Percentiles rank a stretch among this genome's conserved stretches.
These are phyloP conservation scores for Aphelenchoides besseyi DNA, from an alignment of 1,140 invertebrate species.

Conservation along the genomic window DNA sequence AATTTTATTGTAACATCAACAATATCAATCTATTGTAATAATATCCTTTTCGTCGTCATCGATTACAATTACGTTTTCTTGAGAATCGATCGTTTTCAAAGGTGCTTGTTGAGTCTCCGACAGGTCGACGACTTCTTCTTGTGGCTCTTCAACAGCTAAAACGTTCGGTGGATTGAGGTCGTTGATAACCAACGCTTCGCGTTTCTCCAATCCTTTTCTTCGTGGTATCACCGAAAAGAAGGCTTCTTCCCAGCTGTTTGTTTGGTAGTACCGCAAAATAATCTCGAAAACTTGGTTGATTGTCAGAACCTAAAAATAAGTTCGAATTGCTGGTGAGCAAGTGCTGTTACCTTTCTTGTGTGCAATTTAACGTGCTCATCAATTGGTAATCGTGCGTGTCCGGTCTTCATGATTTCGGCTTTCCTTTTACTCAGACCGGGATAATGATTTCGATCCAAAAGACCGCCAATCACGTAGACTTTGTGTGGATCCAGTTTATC, in stretches of 20 bases:
- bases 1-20: background rate
- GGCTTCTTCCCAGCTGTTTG: conserved; percentile 78
- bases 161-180: background rate
- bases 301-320: conserved; percentile 71
- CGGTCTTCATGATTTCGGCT: conserved; percentile 73
- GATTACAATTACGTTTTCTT: background rate
- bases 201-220: conserved; percentile 63
- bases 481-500: conserved; percentile 74
- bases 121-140: background rate
- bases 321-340: background rate
- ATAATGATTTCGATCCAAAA: conserved; percentile 87
- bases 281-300: conserved; percentile 97
- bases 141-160: background rate
- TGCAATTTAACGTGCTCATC: conserved; percentile 86
- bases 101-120: background rate
- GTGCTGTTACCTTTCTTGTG: conserved; percentile 73
- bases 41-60: background rate
- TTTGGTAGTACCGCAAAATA: conserved; percentile 74
- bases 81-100: background rate
- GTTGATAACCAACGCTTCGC: conserved; percentile 3
- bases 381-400: conserved; percentile 82
- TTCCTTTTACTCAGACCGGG: background rate
- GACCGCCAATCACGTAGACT: conserved; percentile 88
- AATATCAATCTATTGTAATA: background rate
- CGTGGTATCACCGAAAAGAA: conserved; percentile 73